Conservation (phyloP, 2,113 vertebrate species). For the Sialia sialis region DNA sequence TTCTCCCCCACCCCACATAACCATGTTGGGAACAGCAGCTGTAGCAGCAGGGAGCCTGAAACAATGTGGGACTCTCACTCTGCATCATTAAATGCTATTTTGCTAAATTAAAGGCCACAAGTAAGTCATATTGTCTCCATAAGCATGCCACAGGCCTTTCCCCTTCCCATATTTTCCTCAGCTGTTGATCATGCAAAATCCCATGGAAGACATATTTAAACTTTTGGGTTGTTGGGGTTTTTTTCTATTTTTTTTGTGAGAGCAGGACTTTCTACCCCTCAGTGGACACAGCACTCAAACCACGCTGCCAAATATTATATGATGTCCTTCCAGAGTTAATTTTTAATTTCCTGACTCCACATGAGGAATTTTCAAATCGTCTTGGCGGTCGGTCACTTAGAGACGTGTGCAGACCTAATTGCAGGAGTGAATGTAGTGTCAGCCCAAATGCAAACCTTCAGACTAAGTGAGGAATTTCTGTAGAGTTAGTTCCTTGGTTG, state of each 20-base stretch:
- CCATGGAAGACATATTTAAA: background rate
- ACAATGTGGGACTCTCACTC: background rate
- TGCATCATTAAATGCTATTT: background rate
- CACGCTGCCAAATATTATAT: conserved; percentile 40
- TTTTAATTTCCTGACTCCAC: conserved; percentile 74
- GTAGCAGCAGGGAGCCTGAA: background rate
- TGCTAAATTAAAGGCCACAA: background rate
- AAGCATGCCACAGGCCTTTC: background rate
- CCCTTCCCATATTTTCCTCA: background rate
- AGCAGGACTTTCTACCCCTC: conserved; percentile 19
- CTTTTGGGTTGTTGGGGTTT: background rate
- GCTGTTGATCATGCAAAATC: background rate
- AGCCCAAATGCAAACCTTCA: conserved; percentile 48
- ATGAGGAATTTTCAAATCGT: conserved; percentile 48
- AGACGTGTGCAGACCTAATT: conserved; percentile 40
- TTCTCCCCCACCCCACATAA: background rate
- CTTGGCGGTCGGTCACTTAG: conserved; percentile 42
- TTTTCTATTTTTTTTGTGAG: background rate
- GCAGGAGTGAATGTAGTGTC: conserved; percentile 52
- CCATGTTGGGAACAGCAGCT: fast-evolving
- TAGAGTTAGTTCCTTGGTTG: conserved; percentile 36
- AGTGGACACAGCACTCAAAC: conserved; percentile 48
- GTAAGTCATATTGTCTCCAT: background rate
- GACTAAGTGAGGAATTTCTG: conserved; percentile 43
- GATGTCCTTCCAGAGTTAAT: conserved; percentile 71